These are phyloP conservation scores for Chloromyia formosa DNA, from an alignment of 2,888 invertebrate genomes.

Conservation along the genomic window DNA sequence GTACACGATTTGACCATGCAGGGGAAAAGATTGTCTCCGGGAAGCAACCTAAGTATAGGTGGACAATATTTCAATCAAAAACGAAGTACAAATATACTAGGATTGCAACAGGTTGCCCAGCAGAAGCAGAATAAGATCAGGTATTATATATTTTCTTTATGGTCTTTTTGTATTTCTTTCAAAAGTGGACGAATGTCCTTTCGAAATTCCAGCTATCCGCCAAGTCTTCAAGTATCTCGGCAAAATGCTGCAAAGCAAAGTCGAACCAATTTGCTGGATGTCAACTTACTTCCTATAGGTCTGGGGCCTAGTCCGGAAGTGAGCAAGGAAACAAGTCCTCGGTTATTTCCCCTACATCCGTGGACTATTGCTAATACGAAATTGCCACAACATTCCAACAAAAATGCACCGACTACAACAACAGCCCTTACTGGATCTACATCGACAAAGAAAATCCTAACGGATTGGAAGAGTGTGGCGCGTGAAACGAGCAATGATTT, in stretches of 20 bases:
- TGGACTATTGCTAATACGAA: constrained; percentile 49
- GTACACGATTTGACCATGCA: constrained; percentile 28
- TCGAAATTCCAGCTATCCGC: constrained; percentile 35
- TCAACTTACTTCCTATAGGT: constrained; percentile 43
- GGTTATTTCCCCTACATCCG: constrained; percentile 49
- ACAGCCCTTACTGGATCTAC: not conserved
- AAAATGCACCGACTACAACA: constrained; percentile 26
- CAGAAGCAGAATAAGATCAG: constrained; percentile 24
- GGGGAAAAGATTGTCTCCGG: constrained; percentile 48
- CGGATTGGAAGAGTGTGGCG: constrained; percentile 51
- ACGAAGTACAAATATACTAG: constrained; percentile 48
- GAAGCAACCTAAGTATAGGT: constrained; percentile 35
- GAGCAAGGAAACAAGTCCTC: constrained; percentile 49
- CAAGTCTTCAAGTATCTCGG: constrained; percentile 39
- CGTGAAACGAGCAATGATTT: constrained; percentile 47
- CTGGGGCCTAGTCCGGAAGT: constrained; percentile 41
- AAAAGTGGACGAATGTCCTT: no score
- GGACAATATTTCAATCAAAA: constrained; percentile 50
- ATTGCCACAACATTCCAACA: constrained; percentile 43
- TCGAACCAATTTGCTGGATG: constrained; percentile 45
- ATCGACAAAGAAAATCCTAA: constrained; percentile 46
- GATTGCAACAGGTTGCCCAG: constrained; percentile 47
- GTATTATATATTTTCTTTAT: not conserved
- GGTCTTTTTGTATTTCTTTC: not conserved
- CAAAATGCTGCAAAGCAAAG: constrained; percentile 42